Base-by-base conservation (phyloP, 64 coral and sea anemone genomes). In the Stichodactyla helianthus region DNA sequence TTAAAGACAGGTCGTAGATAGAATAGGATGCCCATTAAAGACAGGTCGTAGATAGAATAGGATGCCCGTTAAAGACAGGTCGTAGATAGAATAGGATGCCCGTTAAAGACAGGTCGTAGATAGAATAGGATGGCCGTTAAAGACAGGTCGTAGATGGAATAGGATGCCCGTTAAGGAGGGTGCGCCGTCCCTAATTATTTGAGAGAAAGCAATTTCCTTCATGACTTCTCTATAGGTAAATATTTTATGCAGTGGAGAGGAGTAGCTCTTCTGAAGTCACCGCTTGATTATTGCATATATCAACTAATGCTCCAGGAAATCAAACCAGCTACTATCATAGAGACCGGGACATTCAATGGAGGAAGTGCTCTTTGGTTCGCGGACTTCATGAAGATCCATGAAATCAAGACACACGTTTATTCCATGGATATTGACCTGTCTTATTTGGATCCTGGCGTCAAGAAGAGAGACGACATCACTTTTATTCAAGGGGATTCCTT, bases 331-430 rank as follows among this genome's bases (percentile, higher is more conserved):
- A 88, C 86, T 7, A 88, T 88, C 8, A 59, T 88, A 7, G 86
- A 88, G 53, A 88, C 57, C 2, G 86, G 86, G 18, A 28, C 86
- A 18, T 88, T 77, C 74, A 88, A 55, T 26, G 86, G 86, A 56
- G 86, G 86, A 6, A 22, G 54, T 17, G 86, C 86, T 31, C 52
- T 88, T 5, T 88, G 86, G 86, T 79, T 88, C 71, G 86, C 86
- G 11, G 86, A 88, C 23, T 6, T 88, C 50, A 77, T 77, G 53
- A 88, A 78, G 70, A 77, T 35, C 23, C 71, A 77, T 28, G 71
- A 50, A 4, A 51, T 17, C 12, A 77, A 88, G 18, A 25, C 67
- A 23, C 86, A 88, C 23, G 71, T 88, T 0, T 78, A 88, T 18
- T 55, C 86, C 5, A 79, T 88, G 86, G 86, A 88, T 17, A 88